phyloP scores from a whole-genome alignment of 2,888 invertebrate genomes.

The Lissocephala sabroskyi region DNA sequence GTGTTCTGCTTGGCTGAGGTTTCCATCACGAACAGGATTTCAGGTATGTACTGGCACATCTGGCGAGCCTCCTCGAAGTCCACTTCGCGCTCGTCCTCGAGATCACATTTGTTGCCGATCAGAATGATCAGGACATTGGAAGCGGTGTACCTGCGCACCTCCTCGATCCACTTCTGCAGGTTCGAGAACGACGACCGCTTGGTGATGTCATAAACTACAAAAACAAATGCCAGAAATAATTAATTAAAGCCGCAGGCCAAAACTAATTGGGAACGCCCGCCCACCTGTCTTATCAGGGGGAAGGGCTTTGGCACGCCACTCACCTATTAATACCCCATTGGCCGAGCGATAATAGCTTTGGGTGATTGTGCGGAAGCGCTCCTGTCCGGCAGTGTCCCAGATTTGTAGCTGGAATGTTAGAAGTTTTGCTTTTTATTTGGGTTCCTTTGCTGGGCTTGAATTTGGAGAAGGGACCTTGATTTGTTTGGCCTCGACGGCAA shows the following conservation, averaged over 20 bases:
- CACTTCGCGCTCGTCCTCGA: slow-evolving; percentile 86
- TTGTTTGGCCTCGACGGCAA: slow-evolving; percentile 93
- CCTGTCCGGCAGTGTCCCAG: slow-evolving; percentile 98
- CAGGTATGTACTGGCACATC: slow-evolving; percentile 88
- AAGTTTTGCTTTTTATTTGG: not conserved
- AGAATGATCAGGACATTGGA: slow-evolving; percentile 91
- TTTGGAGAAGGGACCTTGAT: no score
- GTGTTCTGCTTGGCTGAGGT: slow-evolving; percentile 93
- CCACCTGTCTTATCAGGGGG: slow-evolving; percentile 5
- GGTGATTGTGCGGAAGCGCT: slow-evolving; percentile 96
- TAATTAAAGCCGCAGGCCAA: slow-evolving; percentile 34
- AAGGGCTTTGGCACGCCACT: slow-evolving; percentile 30
- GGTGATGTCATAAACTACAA: slow-evolving; percentile 92
- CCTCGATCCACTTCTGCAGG: slow-evolving; percentile 95
- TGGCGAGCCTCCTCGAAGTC: slow-evolving; percentile 89
- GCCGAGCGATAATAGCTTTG: slow-evolving; percentile 98
- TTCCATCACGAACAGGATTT: slow-evolving; percentile 89
- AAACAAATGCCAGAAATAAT: not conserved
- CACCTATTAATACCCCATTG: slow-evolving; percentile 94
- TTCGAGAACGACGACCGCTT: slow-evolving; percentile 93
- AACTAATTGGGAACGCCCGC: not conserved
- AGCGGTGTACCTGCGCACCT: slow-evolving; percentile 94
- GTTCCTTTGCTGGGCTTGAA: no score
- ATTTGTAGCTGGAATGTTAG: slow-evolving; percentile 77
- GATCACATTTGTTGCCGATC: slow-evolving; percentile 94